A percentile compares a stretch with the other conserved stretches of the same genome.
Conservation (phyloP, 2,113 vertebrate species). For the Recurvirostra avosetta region DNA sequence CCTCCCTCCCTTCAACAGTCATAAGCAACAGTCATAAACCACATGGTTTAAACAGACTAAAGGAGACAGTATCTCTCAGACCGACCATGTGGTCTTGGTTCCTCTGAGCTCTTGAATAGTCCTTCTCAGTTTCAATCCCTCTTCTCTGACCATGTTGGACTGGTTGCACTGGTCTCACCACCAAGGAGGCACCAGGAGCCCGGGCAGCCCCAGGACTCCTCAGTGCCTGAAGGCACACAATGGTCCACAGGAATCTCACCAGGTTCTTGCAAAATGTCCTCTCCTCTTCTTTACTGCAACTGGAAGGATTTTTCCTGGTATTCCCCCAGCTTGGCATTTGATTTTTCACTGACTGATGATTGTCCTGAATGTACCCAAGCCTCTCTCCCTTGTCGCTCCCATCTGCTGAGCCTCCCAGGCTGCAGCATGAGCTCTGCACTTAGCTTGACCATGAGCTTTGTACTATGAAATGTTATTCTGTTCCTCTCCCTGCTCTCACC, state of each 20-base stretch:
- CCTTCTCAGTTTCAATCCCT: background rate
- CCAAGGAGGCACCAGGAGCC: background rate
- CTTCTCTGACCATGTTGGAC: background rate
- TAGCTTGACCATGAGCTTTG: accelerated
- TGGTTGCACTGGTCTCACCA: background rate
- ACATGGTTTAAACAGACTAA: background rate
- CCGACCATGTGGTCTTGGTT: accelerated
- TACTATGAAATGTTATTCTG: background rate
- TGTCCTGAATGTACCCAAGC: background rate
- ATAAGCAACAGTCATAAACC: background rate
- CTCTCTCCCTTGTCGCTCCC: background rate
- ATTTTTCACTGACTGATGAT: background rate
- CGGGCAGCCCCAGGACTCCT: background rate
- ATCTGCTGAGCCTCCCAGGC: background rate
- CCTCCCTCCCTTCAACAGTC: background rate
- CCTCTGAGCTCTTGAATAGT: background rate
- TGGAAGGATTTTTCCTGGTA: background rate
- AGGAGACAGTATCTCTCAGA: background rate
- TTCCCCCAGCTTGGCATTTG: background rate
- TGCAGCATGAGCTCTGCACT: background rate
- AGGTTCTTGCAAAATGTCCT: background rate
- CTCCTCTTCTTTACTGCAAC: background rate
- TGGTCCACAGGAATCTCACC: background rate
- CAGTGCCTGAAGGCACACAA: background rate
- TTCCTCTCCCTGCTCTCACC: background rate